Evolutionary conservation across 2,113 vertebrate species (phyloP), one percentile per base, ranked within the genome.

Genomic region (Petaurus breviceps): DNA sequence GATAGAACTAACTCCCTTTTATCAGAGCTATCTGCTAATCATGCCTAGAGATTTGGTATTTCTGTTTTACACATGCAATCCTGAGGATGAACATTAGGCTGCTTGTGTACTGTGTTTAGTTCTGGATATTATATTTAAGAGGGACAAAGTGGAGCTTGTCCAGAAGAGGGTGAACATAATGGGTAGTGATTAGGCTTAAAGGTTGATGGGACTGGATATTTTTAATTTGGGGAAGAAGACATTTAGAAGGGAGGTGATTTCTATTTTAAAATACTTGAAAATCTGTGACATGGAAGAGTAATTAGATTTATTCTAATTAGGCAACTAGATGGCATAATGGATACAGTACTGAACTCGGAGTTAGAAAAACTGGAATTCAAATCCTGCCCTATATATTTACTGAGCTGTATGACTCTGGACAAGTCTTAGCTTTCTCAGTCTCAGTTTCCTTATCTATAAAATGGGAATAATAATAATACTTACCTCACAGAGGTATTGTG

Each of bases 1-100:
- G 89, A 95, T 95, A 77, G 52, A 93, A 53, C 14, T 90, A 89
- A 51, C 90, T 0, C 84, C 31, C 49, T 94, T 95, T 93, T 94
- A 89, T 52, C 19, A 50, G 51, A 51, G 52, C 46, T 61, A 5
- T 53, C 47, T 51, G 37, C 91, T 16, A 77, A 3, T 22, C 77
- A 23, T 94, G 23, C 24, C 51, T 61, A 54, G 1, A 92, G 43
- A 31, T 51, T 25, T 77, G 22, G 68, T 14, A 77, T 84, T 84
- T 84, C 19, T 84, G 37, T 43, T 19, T 7, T 84, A 22, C n/a
- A 43, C n/a, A 84, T 84, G 16, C 3, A 19, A 84, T 43, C 19
- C 68, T 43, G n/a, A 43, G 68, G 37, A 4, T n/a, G n/a, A 43
- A 23, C 61, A 5, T 77, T 77, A n/a, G 68, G 7, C 19, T 84